Percentiles rank a stretch among this genome's conserved stretches.
These are phyloP conservation scores for Euura saliciscinereae DNA, from an alignment of 1,140 invertebrate species.

Conservation along the genomic window DNA sequence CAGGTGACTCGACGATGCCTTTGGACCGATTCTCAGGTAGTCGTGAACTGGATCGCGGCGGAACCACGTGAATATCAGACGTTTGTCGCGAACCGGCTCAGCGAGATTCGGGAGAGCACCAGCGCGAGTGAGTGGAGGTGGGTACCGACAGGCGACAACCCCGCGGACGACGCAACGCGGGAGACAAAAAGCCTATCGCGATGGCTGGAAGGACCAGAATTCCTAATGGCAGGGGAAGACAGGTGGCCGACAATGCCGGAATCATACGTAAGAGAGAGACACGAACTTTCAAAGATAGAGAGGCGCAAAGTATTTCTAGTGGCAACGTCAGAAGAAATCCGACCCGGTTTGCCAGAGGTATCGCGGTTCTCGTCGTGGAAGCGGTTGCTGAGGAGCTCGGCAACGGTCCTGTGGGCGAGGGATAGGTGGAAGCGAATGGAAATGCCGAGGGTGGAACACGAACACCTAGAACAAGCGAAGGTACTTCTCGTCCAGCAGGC, in stretches of 20 bases:
- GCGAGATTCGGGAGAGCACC: constrained; percentile 39
- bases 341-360: not conserved
- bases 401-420: not conserved
- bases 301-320: no score
- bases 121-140: constrained; percentile 35
- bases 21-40: constrained; percentile 40
- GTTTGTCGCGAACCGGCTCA: constrained; percentile 36
- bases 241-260: constrained; percentile 15
- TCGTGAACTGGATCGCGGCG: constrained; percentile 37
- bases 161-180: constrained; percentile 30
- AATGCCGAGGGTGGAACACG: no score
- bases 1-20: constrained; percentile 10
- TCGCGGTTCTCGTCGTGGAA: not conserved
- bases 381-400: not conserved
- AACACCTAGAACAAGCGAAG: no score
- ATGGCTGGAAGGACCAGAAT: constrained; percentile 23
- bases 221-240: constrained; percentile 15
- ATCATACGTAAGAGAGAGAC: not conserved
- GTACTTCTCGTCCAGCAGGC: no score
- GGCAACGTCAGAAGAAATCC: no score
- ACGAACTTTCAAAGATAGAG: not conserved
- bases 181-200: not conserved
- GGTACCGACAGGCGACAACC: constrained; percentile 25
- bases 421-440: not conserved
- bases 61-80: constrained; percentile 34